phyloP scores from a whole-genome alignment of 2,113 vertebrate genomes.

The Coryphaenoides rupestris region DNA sequence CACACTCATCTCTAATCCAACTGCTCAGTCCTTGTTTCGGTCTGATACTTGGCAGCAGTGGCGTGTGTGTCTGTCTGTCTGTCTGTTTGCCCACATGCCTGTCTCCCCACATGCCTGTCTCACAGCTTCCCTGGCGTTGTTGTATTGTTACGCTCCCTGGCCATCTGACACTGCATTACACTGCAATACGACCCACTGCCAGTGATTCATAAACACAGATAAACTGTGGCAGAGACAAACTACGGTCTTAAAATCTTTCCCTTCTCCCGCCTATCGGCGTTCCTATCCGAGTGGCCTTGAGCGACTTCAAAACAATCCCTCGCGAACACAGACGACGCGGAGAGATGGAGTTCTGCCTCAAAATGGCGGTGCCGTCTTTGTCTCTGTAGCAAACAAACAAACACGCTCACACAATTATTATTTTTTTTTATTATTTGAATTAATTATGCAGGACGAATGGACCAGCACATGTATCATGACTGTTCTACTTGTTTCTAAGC shows the following conservation, averaged over 20 bases:
- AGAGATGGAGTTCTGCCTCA: background rate
- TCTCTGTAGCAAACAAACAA: too few relatives aligned
- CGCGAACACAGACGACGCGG: background rate
- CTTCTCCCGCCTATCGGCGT: slow-evolving; percentile 10
- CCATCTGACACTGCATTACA: background rate
- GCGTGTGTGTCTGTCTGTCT: too few relatives aligned
- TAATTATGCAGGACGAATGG: too few relatives aligned
- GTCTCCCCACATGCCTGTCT: background rate
- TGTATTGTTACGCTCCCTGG: background rate
- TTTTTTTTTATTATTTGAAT: too few relatives aligned
- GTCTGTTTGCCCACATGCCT: background rate
- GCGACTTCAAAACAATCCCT: background rate
- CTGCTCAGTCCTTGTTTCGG: too few relatives aligned
- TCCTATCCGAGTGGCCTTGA: background rate
- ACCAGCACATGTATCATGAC: too few relatives aligned
- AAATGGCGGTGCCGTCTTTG: too few relatives aligned
- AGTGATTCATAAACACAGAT: slow-evolving; percentile 13
- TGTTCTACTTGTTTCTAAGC: too few relatives aligned
- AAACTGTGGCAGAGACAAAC: slow-evolving; percentile 11
- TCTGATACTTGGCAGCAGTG: background rate
- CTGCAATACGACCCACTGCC: background rate
- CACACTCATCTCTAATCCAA: too few relatives aligned
- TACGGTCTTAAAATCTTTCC: slow-evolving; percentile 7
- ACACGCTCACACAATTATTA: too few relatives aligned
- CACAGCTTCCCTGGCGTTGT: background rate